Conservation (phyloP, 2,888 invertebrate species). For the Ctena decussata region DNA sequence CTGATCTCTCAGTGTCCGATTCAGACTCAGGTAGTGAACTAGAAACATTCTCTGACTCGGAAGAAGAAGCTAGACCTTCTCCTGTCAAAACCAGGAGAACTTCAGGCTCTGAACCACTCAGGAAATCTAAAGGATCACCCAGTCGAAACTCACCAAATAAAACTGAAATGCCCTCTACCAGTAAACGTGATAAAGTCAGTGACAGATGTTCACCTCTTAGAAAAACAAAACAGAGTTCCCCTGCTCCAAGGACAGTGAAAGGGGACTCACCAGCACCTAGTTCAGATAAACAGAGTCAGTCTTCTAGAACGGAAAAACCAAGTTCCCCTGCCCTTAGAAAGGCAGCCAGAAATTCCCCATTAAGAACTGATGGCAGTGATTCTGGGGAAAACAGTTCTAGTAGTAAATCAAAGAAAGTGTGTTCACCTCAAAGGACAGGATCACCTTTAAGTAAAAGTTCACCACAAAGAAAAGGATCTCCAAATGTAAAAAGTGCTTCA, state of each 20-base stretch:
- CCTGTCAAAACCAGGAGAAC: conserved; percentile 54
- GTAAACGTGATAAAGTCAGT: neutral
- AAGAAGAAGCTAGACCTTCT: conserved; percentile 61
- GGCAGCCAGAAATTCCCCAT: neutral
- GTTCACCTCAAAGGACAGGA: conserved; percentile 29
- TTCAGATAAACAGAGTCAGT: too few relatives aligned
- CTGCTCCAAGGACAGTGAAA: neutral
- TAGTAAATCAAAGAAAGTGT: conserved; percentile 11
- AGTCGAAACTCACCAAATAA: conserved; percentile 19
- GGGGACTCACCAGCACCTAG: neutral
- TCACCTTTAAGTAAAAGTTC: conserved; percentile 5
- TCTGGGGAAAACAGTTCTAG: neutral
- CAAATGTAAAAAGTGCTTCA: conserved; percentile 22
- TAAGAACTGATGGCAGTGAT: conserved; percentile 6
- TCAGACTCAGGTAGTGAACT: conserved; percentile 76
- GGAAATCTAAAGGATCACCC: conserved; percentile 22
- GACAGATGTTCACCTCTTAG: neutral
- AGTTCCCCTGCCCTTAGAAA: conserved; percentile 17
- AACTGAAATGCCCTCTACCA: neutral
- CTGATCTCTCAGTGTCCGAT: conserved; percentile 46
- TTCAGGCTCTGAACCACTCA: conserved; percentile 30
- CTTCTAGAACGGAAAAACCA: neutral
- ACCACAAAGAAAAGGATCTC: conserved; percentile 23
- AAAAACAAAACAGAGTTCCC: neutral
- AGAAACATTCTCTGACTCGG: conserved; percentile 87